Evolutionary conservation across 2,888 invertebrate species (phyloP), one percentile per base, ranked within the genome.

Genomic region (Lasioglossum marginatum): DNA sequence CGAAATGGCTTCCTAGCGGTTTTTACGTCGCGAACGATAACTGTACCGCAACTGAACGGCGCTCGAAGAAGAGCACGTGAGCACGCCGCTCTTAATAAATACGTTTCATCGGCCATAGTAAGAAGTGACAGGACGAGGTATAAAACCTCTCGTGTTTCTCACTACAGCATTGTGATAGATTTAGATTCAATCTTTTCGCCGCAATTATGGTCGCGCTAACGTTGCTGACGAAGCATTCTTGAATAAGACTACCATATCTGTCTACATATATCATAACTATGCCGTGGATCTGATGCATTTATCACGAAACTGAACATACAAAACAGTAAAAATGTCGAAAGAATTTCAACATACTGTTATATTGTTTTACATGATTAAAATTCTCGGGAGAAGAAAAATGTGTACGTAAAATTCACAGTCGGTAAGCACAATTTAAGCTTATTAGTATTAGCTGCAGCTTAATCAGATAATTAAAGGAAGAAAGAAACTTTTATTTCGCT

Each of bases 1-100:
- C 63, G 75, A 63, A 45, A 37, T 40, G 60, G 60, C 48, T 84
- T 82, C 77, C 48, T 84, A 74, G 78, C 83, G 83, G 84, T 85
- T 85, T 83, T 85, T 83, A 16, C 70, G 19, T n/a, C 27, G 63
- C 12, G 37, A 48, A 34, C 63, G 75, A 83, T 85, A 85, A 85
- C 84, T 85, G 84, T 85, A 85, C 78, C 83, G 83, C 37, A 4
- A 75, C 84, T 43, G 78, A 78, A 60, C 71, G 63, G 66, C 84
- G 52, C 23, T 71, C 12, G 74, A 78, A 79, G 63, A 75, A 84
- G 57, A 8, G 37, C 34, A 52, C 74, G 60, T 34, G 71, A 37
- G 45, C 77, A 71, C 81, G 77, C 63, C 60, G 81, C 52, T 78
- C 84, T 78, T 85, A 85, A 85, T 83, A 66, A 85, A 85, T 85